Conservation (phyloP, 2,113 vertebrate genomes). For the Thomomys bottae region DNA sequence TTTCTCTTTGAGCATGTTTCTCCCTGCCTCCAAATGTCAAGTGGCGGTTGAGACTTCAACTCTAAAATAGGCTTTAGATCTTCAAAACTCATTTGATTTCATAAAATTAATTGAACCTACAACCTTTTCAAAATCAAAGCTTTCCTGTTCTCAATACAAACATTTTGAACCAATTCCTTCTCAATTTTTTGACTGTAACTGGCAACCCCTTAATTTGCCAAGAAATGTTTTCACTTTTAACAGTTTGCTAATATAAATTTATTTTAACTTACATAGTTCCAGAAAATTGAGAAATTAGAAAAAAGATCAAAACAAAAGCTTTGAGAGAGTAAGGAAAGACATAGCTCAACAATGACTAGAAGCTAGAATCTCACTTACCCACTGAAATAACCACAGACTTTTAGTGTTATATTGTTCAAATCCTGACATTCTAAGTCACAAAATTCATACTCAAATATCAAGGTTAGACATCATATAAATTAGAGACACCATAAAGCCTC, state of each 20-base stretch:
- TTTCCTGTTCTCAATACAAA: conserved; percentile 30
- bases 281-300: conserved; percentile 24
- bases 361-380: neutral
- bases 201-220: conserved; percentile 34
- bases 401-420: conserved; percentile 22
- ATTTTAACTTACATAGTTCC: conserved; percentile 46
- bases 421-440: neutral
- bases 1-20: conserved; percentile 8
- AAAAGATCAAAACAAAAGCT: conserved; percentile 27
- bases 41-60: conserved; percentile 1
- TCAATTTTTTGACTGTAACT: neutral
- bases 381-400: conserved; percentile 2
- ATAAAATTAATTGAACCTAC: conserved; percentile 39
- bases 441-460: conserved; percentile 15
- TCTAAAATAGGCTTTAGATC: conserved; percentile 9
- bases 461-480: neutral
- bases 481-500: neutral
- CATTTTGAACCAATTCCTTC: conserved; percentile 42
- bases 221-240: conserved; percentile 24
- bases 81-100: conserved; percentile 35
- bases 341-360: neutral
- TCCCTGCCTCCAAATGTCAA: conserved; percentile 47
- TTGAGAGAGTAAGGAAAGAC: neutral
- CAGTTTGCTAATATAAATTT: conserved; percentile 32
- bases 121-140: conserved; percentile 32